Percentiles rank a stretch among this genome's conserved stretches.
phyloP scores from a whole-genome alignment of 1,140 invertebrate species.

The Scaptomyza montana region DNA sequence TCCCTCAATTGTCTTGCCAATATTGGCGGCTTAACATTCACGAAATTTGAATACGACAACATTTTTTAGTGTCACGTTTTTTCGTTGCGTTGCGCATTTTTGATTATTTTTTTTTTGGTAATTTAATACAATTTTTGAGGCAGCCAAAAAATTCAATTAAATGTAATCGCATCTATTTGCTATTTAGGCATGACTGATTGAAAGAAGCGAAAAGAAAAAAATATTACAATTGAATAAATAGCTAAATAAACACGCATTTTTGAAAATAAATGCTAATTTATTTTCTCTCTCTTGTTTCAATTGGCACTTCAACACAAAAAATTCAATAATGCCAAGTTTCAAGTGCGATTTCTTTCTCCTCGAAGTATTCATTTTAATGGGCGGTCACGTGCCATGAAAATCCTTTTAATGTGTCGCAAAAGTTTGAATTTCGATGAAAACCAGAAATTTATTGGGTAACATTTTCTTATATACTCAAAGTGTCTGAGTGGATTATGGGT shows the following conservation, averaged over 20 bases:
- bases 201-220: constrained; percentile 36
- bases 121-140: constrained; percentile 66
- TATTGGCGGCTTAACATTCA: constrained; percentile 25
- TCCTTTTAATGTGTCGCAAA: constrained; percentile 77
- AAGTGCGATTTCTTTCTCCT: constrained; percentile 20
- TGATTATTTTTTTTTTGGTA: constrained; percentile 67
- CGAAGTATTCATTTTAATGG: constrained; percentile 28
- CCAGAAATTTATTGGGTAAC: constrained; percentile 3
- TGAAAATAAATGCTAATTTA: constrained; percentile 74
- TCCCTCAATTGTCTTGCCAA: constrained; percentile 32
- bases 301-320: constrained; percentile 26
- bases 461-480: background rate
- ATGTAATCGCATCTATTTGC: constrained; percentile 78
- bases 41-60: constrained; percentile 71
- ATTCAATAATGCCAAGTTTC: background rate
- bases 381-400: constrained; percentile 65
- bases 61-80: constrained; percentile 73
- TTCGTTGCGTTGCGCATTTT: constrained; percentile 56
- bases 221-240: constrained; percentile 66
- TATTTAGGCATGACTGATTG: constrained; percentile 68
- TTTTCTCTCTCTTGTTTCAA: constrained; percentile 57
- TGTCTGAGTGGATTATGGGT: constrained; percentile 23
- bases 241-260: constrained; percentile 72
- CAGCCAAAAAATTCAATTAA: constrained; percentile 76
- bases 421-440: constrained; percentile 52